Evolutionary conservation across 2,888 invertebrate species (phyloP), one percentile per base, ranked within the genome.

Genomic region (Caenorhabditis becei): DNA sequence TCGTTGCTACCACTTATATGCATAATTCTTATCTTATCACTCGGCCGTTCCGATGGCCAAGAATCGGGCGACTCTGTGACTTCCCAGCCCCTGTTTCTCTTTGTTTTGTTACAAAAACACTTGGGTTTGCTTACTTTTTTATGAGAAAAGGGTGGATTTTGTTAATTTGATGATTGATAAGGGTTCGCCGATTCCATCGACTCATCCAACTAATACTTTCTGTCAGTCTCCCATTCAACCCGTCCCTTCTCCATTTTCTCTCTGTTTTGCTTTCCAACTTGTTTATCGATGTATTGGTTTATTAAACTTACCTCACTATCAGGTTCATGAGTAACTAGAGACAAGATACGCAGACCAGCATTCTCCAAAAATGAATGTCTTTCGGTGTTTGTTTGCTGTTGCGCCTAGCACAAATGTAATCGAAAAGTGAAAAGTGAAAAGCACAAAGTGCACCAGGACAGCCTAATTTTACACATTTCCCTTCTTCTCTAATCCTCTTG

Each of bases 401-500:
- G 5, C 7, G 18, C 49, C 49, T 49, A 49, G 49, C 49, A 49
- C 49, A 20, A 49, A 49, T 49, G 49, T 49, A 18, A 58, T 41
- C 16, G 56, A 35, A 49, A n/a, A n/a, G n/a, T n/a, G n/a, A n/a
- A 18, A 63, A 44, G 47, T 51, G 49, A 63, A 51, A 63, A 61
- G 47, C 61, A 61, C 59, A 61, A 61, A 63, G 63, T 63, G 63
- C 63, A 51, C 61, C 26, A 16, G n/a, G n/a, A 16, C 49, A 41
- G 16, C 49, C 18, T n/a, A 26, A n/a, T 63, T 63, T 32, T 32
- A 63, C 28, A 32, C 32, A 28, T 47, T 62, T 63, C 49, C 44
- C 35, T 28, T 8, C 32, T 11, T 49, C 51, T 63, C 63, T 63
- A 63, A 49, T 63, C 63, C 63, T 63, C 63, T 63, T 35, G 44